phyloP scores from a whole-genome alignment of 2,888 invertebrate species.

The Athalia cordata region DNA sequence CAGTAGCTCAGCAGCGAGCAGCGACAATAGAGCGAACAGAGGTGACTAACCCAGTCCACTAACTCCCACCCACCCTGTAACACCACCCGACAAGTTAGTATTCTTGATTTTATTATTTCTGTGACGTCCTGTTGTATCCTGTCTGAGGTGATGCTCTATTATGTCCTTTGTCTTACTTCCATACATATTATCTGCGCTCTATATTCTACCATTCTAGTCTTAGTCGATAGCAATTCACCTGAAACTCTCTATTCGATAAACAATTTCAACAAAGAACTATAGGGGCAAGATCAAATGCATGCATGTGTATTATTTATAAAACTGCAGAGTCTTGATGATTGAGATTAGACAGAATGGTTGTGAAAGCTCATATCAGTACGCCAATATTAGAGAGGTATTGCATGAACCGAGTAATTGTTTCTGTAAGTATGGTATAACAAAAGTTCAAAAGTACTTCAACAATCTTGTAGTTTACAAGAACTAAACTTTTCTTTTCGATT shows the following conservation, averaged over 20 bases:
- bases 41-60: constrained; percentile 67
- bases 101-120: constrained; percentile 53
- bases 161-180: constrained; percentile 13
- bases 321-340: no score
- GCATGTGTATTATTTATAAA: no score
- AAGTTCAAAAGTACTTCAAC: background rate
- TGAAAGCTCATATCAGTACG: no score
- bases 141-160: constrained; percentile 38
- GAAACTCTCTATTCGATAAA: background rate
- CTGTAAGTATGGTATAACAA: no score
- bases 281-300: no score
- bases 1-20: constrained; percentile 66
- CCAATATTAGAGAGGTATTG: no score
- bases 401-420: no score
- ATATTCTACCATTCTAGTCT: constrained; percentile 10
- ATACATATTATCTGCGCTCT: background rate
- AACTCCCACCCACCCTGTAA: constrained; percentile 64
- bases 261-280: background rate
- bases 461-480: background rate
- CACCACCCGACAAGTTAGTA: constrained; percentile 63
- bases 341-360: no score
- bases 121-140: constrained; percentile 45
- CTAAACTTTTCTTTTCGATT: background rate
- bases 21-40: constrained; percentile 71
- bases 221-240: background rate